These are phyloP conservation scores for Fistularia commersonii DNA, from an alignment of 2,797 vertebrate species.

Conservation along the genomic window DNA sequence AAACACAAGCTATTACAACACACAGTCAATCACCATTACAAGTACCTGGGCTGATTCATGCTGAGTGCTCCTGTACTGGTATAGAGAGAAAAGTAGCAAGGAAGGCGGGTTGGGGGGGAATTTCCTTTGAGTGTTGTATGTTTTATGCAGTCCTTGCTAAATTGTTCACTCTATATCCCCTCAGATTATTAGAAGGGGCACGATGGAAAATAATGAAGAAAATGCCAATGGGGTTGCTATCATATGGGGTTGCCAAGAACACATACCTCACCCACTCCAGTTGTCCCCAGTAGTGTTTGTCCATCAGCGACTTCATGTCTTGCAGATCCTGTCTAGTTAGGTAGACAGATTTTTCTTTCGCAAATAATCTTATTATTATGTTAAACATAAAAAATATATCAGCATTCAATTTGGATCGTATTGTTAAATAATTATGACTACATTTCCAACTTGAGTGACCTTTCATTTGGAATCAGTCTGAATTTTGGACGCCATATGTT, in stretches of 20 bases:
- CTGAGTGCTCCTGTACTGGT: constrained; percentile 31
- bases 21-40: constrained; percentile 37
- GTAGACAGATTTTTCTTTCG: too few relatives aligned
- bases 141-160: constrained; percentile 22
- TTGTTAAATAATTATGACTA: too few relatives aligned
- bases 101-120: constrained; percentile 2
- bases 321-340: too few relatives aligned
- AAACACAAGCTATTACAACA: constrained; percentile 30
- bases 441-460: too few relatives aligned
- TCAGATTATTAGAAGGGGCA: constrained; percentile 24
- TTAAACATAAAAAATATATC: too few relatives aligned
- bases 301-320: too few relatives aligned
- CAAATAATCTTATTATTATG: too few relatives aligned
- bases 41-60: constrained; percentile 34
- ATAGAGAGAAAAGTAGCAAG: constrained; percentile 3
- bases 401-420: too few relatives aligned
- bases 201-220: constrained; percentile 4
- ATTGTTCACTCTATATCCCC: constrained; percentile 30
- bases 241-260: constrained; percentile 3
- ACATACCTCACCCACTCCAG: too few relatives aligned
- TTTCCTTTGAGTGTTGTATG: constrained; percentile 37
- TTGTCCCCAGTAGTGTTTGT: too few relatives aligned
- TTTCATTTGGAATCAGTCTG: too few relatives aligned
- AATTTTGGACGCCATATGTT: too few relatives aligned
- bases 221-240: not conserved